phyloP scores from a whole-genome alignment of 1,140 invertebrate species.

The Copidosoma floridanum region DNA sequence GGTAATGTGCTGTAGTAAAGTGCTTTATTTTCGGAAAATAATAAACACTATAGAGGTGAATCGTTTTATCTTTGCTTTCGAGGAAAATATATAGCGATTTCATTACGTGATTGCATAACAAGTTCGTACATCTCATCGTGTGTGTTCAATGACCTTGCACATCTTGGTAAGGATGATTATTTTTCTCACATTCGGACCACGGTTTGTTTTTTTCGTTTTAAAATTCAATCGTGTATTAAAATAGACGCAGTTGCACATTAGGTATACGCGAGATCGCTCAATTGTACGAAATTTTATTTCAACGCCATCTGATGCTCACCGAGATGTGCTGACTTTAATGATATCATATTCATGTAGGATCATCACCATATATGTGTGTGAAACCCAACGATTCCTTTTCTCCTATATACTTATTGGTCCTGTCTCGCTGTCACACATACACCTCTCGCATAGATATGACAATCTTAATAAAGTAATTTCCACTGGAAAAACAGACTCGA shows the following conservation, averaged over 20 bases:
- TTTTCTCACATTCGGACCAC: not conserved
- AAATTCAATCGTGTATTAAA: constrained; percentile 12
- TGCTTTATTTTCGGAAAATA: constrained; percentile 51
- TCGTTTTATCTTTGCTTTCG: constrained; percentile 30
- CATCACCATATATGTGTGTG: constrained; percentile 6
- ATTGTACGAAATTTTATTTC: not conserved
- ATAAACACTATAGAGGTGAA: constrained; percentile 44
- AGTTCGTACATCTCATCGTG: constrained; percentile 30
- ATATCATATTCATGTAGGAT: too few relatives aligned
- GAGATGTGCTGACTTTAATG: constrained; percentile 1
- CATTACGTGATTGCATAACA: constrained; percentile 39
- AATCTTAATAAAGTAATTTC: not conserved
- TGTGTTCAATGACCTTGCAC: not conserved
- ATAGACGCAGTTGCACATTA: constrained; percentile 8
- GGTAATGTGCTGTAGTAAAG: constrained; percentile 39
- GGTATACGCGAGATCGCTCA: constrained; percentile 3
- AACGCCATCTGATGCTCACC: constrained; percentile 7
- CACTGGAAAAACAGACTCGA: not conserved
- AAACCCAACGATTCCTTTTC: constrained; percentile 12
- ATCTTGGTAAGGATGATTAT: constrained; percentile 10
- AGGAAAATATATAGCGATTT: constrained; percentile 41
- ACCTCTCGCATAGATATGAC: not conserved
- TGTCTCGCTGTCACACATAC: constrained; percentile 1
- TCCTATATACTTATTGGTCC: constrained; percentile 22
- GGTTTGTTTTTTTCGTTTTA: not conserved